Base-by-base conservation (phyloP, 2,888 invertebrate species). In the Chrysolina haemoptera region DNA sequence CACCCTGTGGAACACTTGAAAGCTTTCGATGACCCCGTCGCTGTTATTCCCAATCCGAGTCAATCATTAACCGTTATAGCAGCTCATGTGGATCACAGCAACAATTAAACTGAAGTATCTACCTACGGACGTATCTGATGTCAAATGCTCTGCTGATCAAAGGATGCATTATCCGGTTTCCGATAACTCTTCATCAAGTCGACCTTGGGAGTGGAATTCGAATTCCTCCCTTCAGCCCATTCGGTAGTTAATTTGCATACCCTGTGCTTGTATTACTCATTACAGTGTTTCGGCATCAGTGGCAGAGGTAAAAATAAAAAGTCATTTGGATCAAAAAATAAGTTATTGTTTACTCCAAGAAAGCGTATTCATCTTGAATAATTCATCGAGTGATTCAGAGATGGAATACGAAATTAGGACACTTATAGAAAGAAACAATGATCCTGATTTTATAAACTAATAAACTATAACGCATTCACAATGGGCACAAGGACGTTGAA, bases 171-270 rank as follows among this genome's bases (percentile, higher is more conserved):
- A 78, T 76, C 76, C 71, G 73, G 78, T 78, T 71, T 78, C 78
- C 78, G 71, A 78, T 76, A 75, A 78, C 78, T 76, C 78, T 78
- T 78, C 78, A 78, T 78, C 75, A 76, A 73, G 59, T 70, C 75
- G 75, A 73, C 76, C 76, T 78, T 76, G 74, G 73, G 72, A 75
- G 68, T 73, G 70, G 65, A 70, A 66, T 72, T 59, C 70, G 41
- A 53, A 76, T 75, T 73, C 73, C 76, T 50, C 68, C 63, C 62
- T 70, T 73, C 74, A 68, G n/a, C 55, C 55, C 68, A 69, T 70
- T 64, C 22, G 67, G 66, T 71, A 75, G 74, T 78, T 76, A 73
- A 76, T 76, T 78, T 74, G 70, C 78, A 76, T 76, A 75, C 68
- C 70, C 75, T 35, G 59, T 71, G 76, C 71, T 78, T 62, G 73